These are phyloP conservation scores for Ameiurus melas DNA, from an alignment of 2,113 vertebrate species.

Conservation along the genomic window DNA sequence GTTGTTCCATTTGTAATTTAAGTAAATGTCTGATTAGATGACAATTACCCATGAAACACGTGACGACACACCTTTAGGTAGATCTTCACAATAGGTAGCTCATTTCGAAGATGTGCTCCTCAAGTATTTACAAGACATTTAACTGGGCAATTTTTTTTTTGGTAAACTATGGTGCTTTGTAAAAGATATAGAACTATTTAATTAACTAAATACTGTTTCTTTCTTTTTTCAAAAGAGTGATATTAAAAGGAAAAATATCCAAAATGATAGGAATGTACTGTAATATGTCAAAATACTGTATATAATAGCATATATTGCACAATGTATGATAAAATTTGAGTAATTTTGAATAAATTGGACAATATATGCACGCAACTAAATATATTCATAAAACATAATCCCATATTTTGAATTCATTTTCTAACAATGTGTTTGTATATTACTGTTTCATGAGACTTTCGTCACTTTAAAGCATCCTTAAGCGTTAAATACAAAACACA, in stretches of 20 bases:
- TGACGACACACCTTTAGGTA: slow-evolving; percentile 31
- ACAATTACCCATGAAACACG: slow-evolving; percentile 32
- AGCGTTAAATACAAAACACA: slow-evolving; percentile 20
- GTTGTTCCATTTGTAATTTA: slow-evolving; percentile 44
- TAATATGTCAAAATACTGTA: slow-evolving; percentile 57
- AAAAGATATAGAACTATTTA: slow-evolving; percentile 53
- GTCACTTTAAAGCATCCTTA: slow-evolving; percentile 35
- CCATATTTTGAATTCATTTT: slow-evolving; percentile 56
- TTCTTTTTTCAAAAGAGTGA: slow-evolving; percentile 44
- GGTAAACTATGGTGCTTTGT: slow-evolving; percentile 57
- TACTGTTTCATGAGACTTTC: slow-evolving; percentile 20
- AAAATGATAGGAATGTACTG: slow-evolving; percentile 57
- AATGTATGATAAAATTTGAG: slow-evolving; percentile 62
- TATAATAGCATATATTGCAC: slow-evolving; percentile 64
- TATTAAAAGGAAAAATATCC: slow-evolving; percentile 46
- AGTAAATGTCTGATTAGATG: slow-evolving; percentile 44
- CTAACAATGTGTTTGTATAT: slow-evolving; percentile 45
- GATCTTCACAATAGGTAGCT: slow-evolving; percentile 39
- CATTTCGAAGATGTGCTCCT: slow-evolving; percentile 41
- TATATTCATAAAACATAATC: slow-evolving; percentile 55
- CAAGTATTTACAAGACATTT: slow-evolving; percentile 54
- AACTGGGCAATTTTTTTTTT: slow-evolving; percentile 39
- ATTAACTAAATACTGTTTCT: slow-evolving; percentile 46
- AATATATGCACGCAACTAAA: slow-evolving; percentile 63
- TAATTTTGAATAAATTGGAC: slow-evolving; percentile 67